Conservation (phyloP, 2,113 vertebrate species). For the Corythornis madagascariensis region DNA sequence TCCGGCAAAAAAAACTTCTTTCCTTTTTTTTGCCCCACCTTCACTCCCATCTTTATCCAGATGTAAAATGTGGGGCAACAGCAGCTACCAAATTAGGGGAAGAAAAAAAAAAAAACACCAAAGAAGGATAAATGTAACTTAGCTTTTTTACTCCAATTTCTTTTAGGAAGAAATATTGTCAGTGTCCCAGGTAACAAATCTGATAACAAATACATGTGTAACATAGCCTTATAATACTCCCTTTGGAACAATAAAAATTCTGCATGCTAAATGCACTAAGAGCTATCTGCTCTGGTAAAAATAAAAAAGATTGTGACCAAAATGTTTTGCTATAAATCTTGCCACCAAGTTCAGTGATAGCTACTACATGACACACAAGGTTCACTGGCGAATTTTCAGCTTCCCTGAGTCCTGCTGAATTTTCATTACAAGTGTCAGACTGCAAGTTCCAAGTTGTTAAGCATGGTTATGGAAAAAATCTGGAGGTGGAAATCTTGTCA, state of each 20-base stretch:
- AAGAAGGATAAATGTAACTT: neutral
- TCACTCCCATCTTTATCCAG: neutral
- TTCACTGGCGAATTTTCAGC: neutral
- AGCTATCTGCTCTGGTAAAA: neutral
- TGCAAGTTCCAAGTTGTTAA: slow-evolving; percentile 44
- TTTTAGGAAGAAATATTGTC: neutral
- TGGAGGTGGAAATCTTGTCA: slow-evolving; percentile 49
- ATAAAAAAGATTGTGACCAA: neutral
- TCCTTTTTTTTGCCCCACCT: neutral
- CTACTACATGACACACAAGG: neutral
- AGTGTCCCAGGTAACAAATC: neutral
- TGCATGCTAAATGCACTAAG: neutral
- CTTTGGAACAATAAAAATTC: neutral
- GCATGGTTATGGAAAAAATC: slow-evolving; percentile 20
- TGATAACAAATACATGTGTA: neutral
- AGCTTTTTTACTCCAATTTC: neutral
- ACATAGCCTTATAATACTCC: neutral
- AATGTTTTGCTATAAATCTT: slow-evolving; percentile 7
- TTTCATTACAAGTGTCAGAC: neutral
- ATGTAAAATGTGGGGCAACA: neutral
- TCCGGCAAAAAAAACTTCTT: neutral
- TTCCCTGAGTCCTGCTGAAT: neutral
- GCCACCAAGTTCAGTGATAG: neutral
- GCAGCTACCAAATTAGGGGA: neutral
- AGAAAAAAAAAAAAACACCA: neutral